phyloP scores from a whole-genome alignment of 2,888 invertebrate genomes.

The Dasypogon diadema region DNA sequence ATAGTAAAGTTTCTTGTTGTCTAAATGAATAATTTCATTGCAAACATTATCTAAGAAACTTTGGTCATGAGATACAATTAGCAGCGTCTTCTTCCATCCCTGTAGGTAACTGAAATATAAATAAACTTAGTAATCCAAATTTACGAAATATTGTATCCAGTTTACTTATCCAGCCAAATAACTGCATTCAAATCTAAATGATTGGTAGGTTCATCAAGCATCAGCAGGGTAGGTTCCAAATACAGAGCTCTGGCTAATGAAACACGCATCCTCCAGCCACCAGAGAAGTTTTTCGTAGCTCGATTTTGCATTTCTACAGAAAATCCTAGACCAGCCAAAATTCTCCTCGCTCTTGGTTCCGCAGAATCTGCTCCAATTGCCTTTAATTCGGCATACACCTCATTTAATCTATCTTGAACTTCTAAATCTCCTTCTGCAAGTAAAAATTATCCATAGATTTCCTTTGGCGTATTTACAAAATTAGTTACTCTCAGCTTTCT shows the following conservation, averaged over 20 bases:
- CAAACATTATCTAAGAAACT: slow-evolving; percentile 99
- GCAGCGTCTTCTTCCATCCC: slow-evolving; percentile 97
- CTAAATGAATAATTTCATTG: slow-evolving; percentile 98
- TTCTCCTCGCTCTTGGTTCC: slow-evolving; percentile 94
- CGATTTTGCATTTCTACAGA: slow-evolving; percentile 89
- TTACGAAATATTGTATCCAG: not conserved
- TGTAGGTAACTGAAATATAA: slow-evolving; percentile 82
- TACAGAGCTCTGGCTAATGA: slow-evolving; percentile 96
- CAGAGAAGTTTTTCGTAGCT: slow-evolving; percentile 89
- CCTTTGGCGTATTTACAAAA: not conserved
- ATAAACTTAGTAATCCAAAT: not conserved
- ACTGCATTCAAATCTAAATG: slow-evolving; percentile 99
- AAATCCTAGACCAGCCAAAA: slow-evolving; percentile 97
- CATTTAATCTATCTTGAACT: slow-evolving; percentile 84
- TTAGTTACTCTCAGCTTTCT: slow-evolving; percentile 71
- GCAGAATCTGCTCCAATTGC: slow-evolving; percentile 98
- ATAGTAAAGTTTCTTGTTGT: slow-evolving; percentile 92
- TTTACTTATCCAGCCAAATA: slow-evolving; percentile 98
- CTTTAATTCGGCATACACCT: slow-evolving; percentile 93
- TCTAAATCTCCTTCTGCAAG: slow-evolving; percentile 75
- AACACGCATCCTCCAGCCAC: slow-evolving; percentile 99
- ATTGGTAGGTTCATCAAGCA: slow-evolving; percentile 99
- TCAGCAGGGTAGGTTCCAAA: slow-evolving; percentile 94
- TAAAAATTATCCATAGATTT: slow-evolving; percentile 2
- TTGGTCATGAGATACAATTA: slow-evolving; percentile 99